Conservation (phyloP, 2,113 vertebrate species). For the Percopsis transmontana region DNA sequence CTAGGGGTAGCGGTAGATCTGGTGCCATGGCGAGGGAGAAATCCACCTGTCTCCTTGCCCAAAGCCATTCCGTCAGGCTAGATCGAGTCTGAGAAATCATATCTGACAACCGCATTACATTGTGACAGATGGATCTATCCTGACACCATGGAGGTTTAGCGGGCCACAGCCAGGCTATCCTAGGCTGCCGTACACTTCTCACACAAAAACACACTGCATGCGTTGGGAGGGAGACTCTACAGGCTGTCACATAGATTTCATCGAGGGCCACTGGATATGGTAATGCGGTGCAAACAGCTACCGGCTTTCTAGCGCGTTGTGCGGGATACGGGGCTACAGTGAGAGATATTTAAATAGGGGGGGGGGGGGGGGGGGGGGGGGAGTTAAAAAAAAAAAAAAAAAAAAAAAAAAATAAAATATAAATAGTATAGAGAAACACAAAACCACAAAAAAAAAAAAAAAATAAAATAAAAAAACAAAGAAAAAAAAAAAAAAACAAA, state of each 20-base stretch:
- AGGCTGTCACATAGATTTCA: conserved; percentile 11
- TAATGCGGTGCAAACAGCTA: conserved; percentile 6
- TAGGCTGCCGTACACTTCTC: not conserved
- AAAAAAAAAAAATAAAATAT: no score
- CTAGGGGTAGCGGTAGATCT: conserved; percentile 1
- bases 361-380: conserved; percentile 16
- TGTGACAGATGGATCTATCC: conserved; percentile 1
- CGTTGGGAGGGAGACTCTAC: not conserved
- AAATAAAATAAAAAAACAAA: no score
- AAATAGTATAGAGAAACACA: no score
- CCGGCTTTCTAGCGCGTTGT: conserved; percentile 6
- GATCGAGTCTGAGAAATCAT: conserved; percentile 5
- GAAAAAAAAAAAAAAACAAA: no score
- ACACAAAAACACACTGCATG: not conserved
- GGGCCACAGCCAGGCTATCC: not conserved
- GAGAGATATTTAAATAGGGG: conserved; percentile 34
- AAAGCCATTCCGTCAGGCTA: conserved; percentile 1
- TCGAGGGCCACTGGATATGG: conserved; percentile 20
- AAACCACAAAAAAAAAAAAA: no score
- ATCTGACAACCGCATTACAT: not conserved
- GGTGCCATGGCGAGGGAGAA: conserved; percentile 11
- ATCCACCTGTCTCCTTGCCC: not conserved
- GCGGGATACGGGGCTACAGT: conserved; percentile 11
- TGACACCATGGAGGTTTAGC: conserved; percentile 8
- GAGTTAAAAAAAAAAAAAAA: conserved; percentile 32